Conservation (phyloP, 1,140 invertebrate genomes). For the Stegodyphus dumicola region DNA sequence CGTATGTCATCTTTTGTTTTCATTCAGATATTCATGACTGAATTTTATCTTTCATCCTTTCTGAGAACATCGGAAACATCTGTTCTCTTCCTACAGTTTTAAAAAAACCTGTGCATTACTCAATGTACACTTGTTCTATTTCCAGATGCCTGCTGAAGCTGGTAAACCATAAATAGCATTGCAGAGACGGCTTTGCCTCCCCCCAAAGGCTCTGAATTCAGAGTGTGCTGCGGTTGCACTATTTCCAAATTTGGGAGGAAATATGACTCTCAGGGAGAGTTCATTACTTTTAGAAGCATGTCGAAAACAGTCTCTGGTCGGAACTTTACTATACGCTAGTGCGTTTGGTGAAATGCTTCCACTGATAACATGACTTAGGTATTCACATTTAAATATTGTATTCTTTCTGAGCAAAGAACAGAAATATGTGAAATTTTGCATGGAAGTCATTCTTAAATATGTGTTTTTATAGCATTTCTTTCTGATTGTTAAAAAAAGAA, state of each 20-base stretch:
- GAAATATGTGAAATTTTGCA: too few relatives aligned
- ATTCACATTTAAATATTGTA: background rate
- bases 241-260: constrained; percentile 62
- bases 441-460: too few relatives aligned
- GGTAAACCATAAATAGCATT: constrained; percentile 62
- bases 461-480: too few relatives aligned
- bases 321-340: constrained; percentile 22
- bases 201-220: constrained; percentile 49
- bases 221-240: constrained; percentile 54
- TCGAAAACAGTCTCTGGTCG: constrained; percentile 35
- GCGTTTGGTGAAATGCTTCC: constrained; percentile 30
- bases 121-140: constrained; percentile 61
- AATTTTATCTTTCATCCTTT: background rate
- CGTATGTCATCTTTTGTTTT: background rate
- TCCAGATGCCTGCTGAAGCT: constrained; percentile 54
- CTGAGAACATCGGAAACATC: background rate
- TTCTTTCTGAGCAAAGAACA: background rate
- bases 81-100: constrained; percentile 13
- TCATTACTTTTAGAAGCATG: constrained; percentile 58
- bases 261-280: constrained; percentile 56
- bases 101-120: constrained; percentile 51
- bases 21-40: background rate
- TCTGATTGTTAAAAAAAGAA: too few relatives aligned
- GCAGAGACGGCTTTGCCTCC: constrained; percentile 38
- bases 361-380: constrained; percentile 48